A percentile compares a stretch with the other conserved stretches of the same genome.
These are phyloP conservation scores for Metacarcinus magister DNA, from an alignment of 2,888 invertebrate genomes.

Conservation along the genomic window DNA sequence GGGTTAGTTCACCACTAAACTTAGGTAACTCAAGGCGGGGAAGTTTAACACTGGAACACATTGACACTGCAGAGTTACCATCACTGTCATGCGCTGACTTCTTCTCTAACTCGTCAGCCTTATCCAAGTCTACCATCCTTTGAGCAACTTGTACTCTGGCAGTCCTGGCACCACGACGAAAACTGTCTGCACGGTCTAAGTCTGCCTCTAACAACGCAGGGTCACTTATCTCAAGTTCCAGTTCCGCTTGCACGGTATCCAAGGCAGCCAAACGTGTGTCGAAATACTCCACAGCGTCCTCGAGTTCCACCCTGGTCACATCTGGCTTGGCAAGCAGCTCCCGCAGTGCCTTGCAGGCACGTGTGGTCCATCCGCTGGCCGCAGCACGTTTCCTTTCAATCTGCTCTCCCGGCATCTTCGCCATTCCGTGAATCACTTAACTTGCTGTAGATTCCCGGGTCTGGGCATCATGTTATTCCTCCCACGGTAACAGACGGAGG, in stretches of 20 bases:
- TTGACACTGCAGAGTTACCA: neutral
- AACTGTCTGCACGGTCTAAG: neutral
- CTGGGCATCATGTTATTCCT: slow-evolving; percentile 43
- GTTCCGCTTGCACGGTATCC: slow-evolving; percentile 41
- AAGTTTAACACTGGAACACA: slow-evolving; percentile 30
- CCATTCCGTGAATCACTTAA: neutral
- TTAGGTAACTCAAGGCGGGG: slow-evolving; percentile 55
- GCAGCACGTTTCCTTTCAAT: neutral
- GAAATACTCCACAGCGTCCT: neutral
- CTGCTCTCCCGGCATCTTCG: neutral
- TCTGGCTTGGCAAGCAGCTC: neutral
- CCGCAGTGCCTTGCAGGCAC: neutral
- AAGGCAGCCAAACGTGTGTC: slow-evolving; percentile 28
- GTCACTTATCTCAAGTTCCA: slow-evolving; percentile 18
- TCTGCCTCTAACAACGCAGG: neutral
- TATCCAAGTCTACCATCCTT: slow-evolving; percentile 5
- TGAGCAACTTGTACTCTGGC: slow-evolving; percentile 37
- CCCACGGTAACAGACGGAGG: no score
- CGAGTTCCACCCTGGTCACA: neutral
- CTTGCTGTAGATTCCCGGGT: slow-evolving; percentile 33
- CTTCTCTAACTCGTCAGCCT: neutral
- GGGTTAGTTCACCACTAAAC: slow-evolving; percentile 56
- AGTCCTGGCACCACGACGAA: neutral
- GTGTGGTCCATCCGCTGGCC: slow-evolving; percentile 26
- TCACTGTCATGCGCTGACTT: neutral